Evolutionary conservation across 2,113 vertebrate species (phyloP).

Genomic region (Anseranas semipalmata): DNA sequence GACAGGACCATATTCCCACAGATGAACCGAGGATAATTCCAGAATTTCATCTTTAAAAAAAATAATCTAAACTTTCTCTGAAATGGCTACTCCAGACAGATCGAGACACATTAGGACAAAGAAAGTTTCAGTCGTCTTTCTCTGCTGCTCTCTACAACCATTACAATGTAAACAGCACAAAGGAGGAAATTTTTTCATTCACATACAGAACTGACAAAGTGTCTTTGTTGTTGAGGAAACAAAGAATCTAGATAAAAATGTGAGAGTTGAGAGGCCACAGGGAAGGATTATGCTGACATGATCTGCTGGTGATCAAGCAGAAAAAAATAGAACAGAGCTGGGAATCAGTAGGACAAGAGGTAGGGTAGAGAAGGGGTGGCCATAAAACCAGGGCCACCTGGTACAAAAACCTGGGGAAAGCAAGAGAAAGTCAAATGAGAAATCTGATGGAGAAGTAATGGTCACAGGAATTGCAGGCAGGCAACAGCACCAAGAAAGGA

Average conservation of each 20-base stretch:
- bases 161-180: neutral
- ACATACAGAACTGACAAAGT: neutral
- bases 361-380: neutral
- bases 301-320: neutral
- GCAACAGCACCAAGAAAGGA: neutral
- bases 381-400: neutral
- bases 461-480: neutral
- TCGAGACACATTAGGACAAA: fast-evolving
- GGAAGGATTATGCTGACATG: neutral
- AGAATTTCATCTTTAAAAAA: neutral
- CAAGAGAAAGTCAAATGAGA: neutral
- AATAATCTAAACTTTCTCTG: neutral
- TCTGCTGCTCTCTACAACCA: neutral
- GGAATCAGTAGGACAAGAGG: neutral
- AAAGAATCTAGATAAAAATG: neutral
- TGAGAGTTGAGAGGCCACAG: neutral
- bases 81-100: neutral
- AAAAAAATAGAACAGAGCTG: neutral
- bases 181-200: neutral
- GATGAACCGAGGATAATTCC: neutral
- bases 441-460: neutral
- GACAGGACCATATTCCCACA: neutral
- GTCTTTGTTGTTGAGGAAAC: neutral
- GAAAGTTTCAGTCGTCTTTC: neutral
- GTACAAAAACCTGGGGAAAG: neutral